Evolutionary conservation across 2,113 vertebrate genomes (phyloP), one percentile per base, ranked within the genome.

Genomic region (Embiotoca jacksoni): DNA sequence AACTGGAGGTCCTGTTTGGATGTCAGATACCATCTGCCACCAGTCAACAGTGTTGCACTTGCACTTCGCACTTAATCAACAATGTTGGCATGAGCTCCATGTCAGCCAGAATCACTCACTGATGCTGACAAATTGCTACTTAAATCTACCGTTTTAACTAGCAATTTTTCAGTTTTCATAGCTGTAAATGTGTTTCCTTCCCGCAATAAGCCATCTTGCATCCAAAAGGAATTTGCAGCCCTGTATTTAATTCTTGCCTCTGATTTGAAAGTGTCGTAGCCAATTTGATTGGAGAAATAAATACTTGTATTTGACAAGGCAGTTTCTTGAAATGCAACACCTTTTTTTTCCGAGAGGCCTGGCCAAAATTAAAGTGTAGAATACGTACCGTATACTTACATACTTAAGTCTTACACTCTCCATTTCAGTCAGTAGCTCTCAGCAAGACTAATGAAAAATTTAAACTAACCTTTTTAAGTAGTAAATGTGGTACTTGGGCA

Each of bases 381-480:
- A 50, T 15, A 2, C 2, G 35, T 39, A 30, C 37, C 4, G 3
- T 4, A 32, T 14, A 30, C 7, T 50, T 32, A 6, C 4, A 16
- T 36, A 2, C 55, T 52, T 11, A 6, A 44, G 41, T 2, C 59
- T 41, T 52, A 54, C 4, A 52, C 0, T 16, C 37, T 57, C 60
- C 0, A 15, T 72, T 56, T 35, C 30, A 47, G 52, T 66, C 54
- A 35, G 36, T 57, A 71, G 50, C 70, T 7, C 1, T 55, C 33
- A 39, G 58, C 39, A 52, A 55, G 23, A 50, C 13, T 16, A 59
- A 69, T 75, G 3, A 70, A 64, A 69, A 47, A 61, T 49, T 37
- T 6, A 33, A 61, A 37, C 32, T 79, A 71, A 67, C 46, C 39
- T 59, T 75, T 56, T 74, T 35, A 57, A 46, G 72, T n/a, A 15